These are phyloP conservation scores for Threskiornis aethiopicus DNA, from an alignment of 2,797 vertebrate species.

Conservation along the genomic window DNA sequence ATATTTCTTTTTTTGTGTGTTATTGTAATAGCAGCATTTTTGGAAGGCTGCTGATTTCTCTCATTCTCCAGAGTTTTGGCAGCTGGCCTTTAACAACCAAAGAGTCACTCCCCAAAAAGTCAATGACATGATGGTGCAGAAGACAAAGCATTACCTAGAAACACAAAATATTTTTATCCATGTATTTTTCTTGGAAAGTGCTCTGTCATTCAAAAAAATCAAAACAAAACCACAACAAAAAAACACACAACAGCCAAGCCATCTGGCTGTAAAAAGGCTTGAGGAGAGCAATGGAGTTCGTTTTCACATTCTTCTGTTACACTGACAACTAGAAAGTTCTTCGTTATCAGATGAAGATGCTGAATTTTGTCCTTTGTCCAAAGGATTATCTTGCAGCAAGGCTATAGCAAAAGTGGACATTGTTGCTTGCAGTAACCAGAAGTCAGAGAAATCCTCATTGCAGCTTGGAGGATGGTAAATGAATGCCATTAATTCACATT, in stretches of 20 bases:
- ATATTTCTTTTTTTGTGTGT: background rate
- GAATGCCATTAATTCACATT: background rate
- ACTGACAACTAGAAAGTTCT: background rate
- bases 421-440: background rate
- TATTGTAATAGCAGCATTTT: background rate
- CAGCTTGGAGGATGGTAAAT: background rate
- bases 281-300: background rate
- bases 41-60: background rate
- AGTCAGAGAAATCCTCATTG: background rate
- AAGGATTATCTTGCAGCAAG: background rate
- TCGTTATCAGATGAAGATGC: background rate
- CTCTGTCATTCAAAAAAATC: background rate
- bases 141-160: background rate
- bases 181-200: background rate
- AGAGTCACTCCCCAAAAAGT: background rate
- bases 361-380: background rate
- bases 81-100: background rate
- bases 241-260: background rate
- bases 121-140: background rate
- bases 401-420: background rate
- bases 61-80: background rate
- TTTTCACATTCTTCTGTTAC: background rate
- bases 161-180: background rate
- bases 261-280: background rate
- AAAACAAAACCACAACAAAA: background rate